Evolutionary conservation across 1,140 invertebrate genomes (phyloP), one percentile per base, ranked within the genome.

Genomic region (Caerostris extrusa): DNA sequence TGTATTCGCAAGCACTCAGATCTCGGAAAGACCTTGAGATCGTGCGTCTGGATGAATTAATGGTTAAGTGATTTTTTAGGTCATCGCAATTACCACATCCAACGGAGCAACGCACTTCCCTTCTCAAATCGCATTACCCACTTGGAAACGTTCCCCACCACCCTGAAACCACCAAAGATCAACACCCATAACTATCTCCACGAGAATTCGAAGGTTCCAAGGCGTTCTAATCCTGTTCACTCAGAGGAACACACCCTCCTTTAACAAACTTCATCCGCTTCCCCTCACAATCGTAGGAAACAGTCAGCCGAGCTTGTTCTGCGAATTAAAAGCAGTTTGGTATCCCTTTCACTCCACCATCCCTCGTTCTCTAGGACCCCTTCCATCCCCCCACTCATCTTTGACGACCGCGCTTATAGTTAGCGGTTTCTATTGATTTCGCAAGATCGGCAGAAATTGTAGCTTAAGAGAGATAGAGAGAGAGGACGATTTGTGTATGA

Each of bases 301-400:
- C 64, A 90, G 50, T 90, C 87, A 90, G 67, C 71, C 61, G 56
- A 71, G 87, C 87, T 90, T 90, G 87, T 90, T 90, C 87, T 90
- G 64, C 87, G 67, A 90, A 69, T 90, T 90, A 90, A 90, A 90
- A n/a, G 61, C 87, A 67, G 50, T 90, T 90, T 71, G 53, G 53
- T 71, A 71, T 53, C 87, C 61, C 67, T 69, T 56, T n/a, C 61
- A 90, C 85, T 61, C 19, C 58, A 19, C 71, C 82, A 5, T 55
- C 14, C 17, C 57, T 19, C 71, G 19, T 53, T 19, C 71, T 17
- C 71, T 34, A 53, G n/a, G 19, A 50, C 50, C 71, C 71, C 71
- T 10, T 14, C 82, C 81, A 19, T 4, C 56, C 8, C 34, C 82
- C 56, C 19, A 53, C 34, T 53, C 85, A 14, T 17, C 58, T 87